Conservation (phyloP, 2,888 invertebrate species). For the Cecidostiba fungosa region DNA sequence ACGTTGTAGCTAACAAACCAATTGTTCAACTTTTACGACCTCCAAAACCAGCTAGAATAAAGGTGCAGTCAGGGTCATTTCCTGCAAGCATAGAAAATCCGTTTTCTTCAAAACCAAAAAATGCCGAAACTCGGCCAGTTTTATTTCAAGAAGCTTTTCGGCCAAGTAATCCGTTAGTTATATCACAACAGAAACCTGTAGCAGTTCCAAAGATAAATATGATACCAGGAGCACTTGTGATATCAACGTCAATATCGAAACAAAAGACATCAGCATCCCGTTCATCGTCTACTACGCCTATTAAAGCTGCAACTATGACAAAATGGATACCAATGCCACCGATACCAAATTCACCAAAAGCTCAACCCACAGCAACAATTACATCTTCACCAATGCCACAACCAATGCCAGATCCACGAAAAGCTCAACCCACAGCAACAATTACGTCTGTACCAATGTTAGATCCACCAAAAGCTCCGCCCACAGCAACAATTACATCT, state of each 20-base stretch:
- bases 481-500: constrained; percentile 1
- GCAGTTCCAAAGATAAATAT: neutral
- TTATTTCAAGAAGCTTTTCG: neutral
- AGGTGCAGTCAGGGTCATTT: neutral
- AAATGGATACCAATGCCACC: too few relatives aligned
- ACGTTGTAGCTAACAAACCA: neutral
- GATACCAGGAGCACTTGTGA: neutral
- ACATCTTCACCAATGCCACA: neutral
- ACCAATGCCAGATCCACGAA: neutral
- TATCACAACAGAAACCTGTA: neutral
- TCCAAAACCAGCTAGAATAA: neutral
- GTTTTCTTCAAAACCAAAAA: neutral
- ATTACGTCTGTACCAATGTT: neutral
- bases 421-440: neutral
- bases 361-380: neutral
- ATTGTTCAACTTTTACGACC: too few relatives aligned
- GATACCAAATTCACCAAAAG: neutral
- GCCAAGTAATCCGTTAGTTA: neutral
- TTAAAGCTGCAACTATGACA: neutral
- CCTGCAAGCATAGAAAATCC: neutral
- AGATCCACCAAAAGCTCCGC: neutral
- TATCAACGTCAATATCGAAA: too few relatives aligned
- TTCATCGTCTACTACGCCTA: neutral
- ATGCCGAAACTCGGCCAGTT: neutral
- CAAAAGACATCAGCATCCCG: neutral